Base-by-base conservation (phyloP, 2,888 invertebrate genomes). In the Parapristionchus giblindavisi region DNA sequence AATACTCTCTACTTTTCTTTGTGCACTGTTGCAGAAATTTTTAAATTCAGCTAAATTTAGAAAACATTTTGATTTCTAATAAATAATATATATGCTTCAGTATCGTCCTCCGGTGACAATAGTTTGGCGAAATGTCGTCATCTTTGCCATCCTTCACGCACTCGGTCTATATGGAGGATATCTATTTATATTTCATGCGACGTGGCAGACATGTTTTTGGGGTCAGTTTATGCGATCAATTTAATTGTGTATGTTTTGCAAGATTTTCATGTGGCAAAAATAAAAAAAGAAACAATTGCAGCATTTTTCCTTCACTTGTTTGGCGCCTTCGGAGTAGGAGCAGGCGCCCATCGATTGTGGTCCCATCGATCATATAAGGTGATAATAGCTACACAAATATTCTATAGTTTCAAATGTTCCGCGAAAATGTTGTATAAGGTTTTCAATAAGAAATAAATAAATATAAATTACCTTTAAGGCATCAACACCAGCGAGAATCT, bases 301-400 rank as follows among this genome's bases (percentile, higher is more conserved):
- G 87, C 81, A n/a, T 78, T 87, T 77, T 72, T 84, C 48, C 77
- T 83, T 17, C 83, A 84, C 77, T 81, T 91, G 0, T 84, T 92
- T 60, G 92, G 92, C 6, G 94, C 92, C 0, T 89, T 94, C 88
- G 96, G 97, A 0, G 93, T 96, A 72, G 97, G 97, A 2, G 96
- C 93, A 0, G 97, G 97, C 3, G 95, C 94, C 0, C 98, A 98
- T 88, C 91, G 97, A 81, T 91, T 96, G 21, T 98, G 96, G 95
- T 92, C 95, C 0, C 98, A 98, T 89, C 91, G 93, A 84, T 91
- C 95, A 1, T 98, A 95, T 89, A 96, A 95, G 89, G 97, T 96
- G 0, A 93, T 92, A 82, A 91, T 93, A 90, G 96, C 94, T 0
- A 89, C 96, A 77, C 91, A 94, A 76, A 87, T 94, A 3, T 89